Base-by-base conservation (phyloP, 2,797 vertebrate species). In the Chanos chanos region DNA sequence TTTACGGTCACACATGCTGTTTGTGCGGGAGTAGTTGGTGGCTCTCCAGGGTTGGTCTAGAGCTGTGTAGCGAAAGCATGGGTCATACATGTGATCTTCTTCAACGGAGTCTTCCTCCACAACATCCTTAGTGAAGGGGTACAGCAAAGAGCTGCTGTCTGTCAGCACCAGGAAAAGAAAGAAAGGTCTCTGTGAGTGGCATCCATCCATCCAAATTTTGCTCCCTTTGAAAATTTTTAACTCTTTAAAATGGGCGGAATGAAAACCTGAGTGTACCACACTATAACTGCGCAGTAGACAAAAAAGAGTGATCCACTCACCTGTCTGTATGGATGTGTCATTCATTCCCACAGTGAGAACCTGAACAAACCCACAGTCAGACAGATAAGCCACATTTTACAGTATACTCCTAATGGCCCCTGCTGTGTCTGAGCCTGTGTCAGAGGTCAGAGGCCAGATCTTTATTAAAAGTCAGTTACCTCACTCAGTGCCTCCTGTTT, bases 11-110 rank as follows among this genome's bases (percentile, higher is more conserved):
- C 83, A 82, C 51, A 8, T 43, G 24, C 73, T 74, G 1, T 18
- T 2, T 24, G 71, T 81, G 37, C 30, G 70, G 68, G 45, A 76
- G 63, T 56, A 66, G 71, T 79, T 78, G 40, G 78, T 78, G 34
- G 83, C 75, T 3, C 76, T 45, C 76, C 80, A 82, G 41, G 40
- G 4, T 59, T 83, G 70, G 27, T 83, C 64, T 37, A 85, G 55
- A 9, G 22, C 2, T 0, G 43, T 66, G 61, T 76, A 77, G 47
- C 24, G 61, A 61, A 56, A 68, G 45, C 83, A 80, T 16, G 79
- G 77, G 48, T 83, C 73, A 7, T 1, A 4, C 2, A 3, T 33
- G 51, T 21, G 3, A 24, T 53, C 37, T 1, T 49, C 55, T 4
- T 57, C 61, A 33, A 48, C 25, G 5, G 45, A 58, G 1, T 45